These are phyloP conservation scores for Ficedula albicollis DNA, from an alignment of 2,797 vertebrate genomes.

Conservation along the genomic window DNA sequence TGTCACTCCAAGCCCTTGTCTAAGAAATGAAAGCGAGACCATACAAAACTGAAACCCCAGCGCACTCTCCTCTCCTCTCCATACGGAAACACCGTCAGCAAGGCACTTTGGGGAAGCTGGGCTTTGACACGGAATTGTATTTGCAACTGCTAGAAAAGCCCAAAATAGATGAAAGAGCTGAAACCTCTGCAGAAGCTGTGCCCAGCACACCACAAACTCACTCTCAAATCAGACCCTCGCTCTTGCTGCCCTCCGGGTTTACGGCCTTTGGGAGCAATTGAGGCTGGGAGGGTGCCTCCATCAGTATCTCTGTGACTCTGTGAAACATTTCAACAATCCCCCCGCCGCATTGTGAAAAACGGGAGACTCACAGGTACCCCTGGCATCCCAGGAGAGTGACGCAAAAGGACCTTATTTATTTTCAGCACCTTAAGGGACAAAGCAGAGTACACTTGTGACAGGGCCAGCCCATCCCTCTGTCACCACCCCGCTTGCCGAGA, in stretches of 20 bases:
- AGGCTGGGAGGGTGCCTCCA: accelerated
- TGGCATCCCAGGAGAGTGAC: too few species aligned
- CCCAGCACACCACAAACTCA: background rate
- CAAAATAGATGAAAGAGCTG: background rate
- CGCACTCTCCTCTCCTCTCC: background rate
- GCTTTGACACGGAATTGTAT: background rate
- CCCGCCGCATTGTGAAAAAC: accelerated
- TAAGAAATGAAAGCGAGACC: background rate
- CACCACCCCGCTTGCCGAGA: accelerated
- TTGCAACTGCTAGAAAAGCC: background rate
- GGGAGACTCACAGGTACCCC: background rate
- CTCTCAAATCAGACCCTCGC: background rate
- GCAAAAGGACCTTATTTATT: background rate
- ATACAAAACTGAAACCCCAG: background rate
- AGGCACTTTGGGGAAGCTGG: accelerated
- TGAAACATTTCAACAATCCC: background rate
- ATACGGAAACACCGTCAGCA: accelerated
- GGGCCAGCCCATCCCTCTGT: too few species aligned
- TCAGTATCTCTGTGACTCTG: background rate
- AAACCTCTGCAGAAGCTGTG: accelerated
- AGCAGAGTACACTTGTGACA: background rate
- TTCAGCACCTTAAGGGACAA: background rate
- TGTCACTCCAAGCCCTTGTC: background rate
- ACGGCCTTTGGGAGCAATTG: background rate
- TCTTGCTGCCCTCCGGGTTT: background rate